These are phyloP conservation scores for Dipodomys stephensi DNA, from an alignment of 2,113 vertebrate species.

Conservation along the genomic window DNA sequence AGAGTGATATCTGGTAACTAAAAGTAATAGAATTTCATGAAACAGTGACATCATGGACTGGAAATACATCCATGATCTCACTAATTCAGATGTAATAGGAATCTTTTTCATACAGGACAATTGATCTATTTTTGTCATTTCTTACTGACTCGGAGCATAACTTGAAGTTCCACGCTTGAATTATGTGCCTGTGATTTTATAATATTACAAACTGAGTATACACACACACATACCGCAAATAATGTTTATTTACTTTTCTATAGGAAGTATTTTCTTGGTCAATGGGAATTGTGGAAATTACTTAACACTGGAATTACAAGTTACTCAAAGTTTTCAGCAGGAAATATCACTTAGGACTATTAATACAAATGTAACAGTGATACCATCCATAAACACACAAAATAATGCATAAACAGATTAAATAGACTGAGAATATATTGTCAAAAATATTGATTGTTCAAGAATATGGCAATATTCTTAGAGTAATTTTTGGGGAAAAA, in stretches of 20 bases:
- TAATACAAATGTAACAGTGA: background rate
- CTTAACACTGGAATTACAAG: background rate
- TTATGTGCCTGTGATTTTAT: background rate
- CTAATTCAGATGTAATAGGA: background rate
- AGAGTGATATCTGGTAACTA: background rate
- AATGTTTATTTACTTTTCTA: background rate
- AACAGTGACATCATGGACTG: background rate
- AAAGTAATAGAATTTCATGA: background rate
- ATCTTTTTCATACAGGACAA: background rate
- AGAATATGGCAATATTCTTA: background rate
- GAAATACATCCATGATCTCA: background rate
- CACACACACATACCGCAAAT: background rate
- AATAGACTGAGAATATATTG: background rate
- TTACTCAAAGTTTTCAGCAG: background rate
- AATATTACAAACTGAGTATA: background rate
- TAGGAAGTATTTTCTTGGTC: background rate
- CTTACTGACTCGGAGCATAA: background rate
- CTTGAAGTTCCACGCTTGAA: background rate
- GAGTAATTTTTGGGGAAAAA: background rate
- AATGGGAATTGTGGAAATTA: background rate
- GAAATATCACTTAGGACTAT: background rate
- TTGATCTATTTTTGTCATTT: background rate
- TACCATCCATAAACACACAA: background rate
- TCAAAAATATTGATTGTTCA: conserved; percentile 24
- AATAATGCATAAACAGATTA: background rate